phyloP scores from a whole-genome alignment of 2,113 vertebrate species.

The Solea senegalensis region DNA sequence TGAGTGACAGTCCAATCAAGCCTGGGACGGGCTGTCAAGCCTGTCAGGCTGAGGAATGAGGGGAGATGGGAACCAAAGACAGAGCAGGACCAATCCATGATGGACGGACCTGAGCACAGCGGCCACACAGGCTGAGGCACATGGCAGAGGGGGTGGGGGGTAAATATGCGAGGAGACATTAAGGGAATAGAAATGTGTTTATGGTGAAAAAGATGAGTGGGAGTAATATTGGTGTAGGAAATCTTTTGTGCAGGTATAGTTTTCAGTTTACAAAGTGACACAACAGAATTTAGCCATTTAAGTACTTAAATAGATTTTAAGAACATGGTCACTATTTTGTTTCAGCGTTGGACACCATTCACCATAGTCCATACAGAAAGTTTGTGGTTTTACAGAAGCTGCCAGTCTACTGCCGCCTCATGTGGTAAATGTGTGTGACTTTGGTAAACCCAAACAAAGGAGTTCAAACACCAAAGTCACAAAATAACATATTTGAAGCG shows the following conservation, averaged over 20 bases:
- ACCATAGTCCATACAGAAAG: too few species aligned
- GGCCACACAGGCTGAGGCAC: constrained; percentile 14
- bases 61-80: constrained; percentile 72
- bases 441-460: too few species aligned
- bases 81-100: constrained; percentile 62
- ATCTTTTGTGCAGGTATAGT: too few species aligned
- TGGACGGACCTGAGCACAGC: constrained; percentile 59
- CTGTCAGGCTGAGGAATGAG: constrained; percentile 74
- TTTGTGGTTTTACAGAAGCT: too few species aligned
- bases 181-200: constrained; percentile 51
- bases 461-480: too few species aligned
- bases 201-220: background rate
- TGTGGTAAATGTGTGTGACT: too few species aligned
- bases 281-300: background rate
- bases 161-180: background rate
- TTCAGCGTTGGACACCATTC: too few species aligned
- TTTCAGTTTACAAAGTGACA: too few species aligned
- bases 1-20: constrained; percentile 75
- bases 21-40: constrained; percentile 62
- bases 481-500: too few species aligned
- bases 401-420: too few species aligned
- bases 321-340: too few species aligned
- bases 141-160: background rate
- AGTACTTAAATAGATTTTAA: too few species aligned
- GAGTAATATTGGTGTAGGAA: background rate